Conservation (phyloP, 2,888 invertebrate genomes). For the Gymnosoma rotundatum region DNA sequence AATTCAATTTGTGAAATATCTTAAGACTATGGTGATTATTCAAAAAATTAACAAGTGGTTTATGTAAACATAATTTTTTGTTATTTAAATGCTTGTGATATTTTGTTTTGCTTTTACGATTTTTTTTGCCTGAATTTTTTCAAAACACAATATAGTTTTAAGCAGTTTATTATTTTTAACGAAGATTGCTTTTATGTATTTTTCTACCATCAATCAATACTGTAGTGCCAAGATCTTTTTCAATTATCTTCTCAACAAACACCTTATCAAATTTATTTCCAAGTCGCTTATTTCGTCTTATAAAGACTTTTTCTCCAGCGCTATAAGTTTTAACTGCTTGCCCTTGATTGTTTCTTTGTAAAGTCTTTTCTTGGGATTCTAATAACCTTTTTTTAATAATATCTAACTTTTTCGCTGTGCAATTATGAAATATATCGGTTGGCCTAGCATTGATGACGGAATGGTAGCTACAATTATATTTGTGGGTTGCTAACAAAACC, state of each 20-base stretch:
- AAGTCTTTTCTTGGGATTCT: too few relatives aligned
- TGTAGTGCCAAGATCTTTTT: slow-evolving; percentile 25
- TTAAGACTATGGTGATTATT: too few relatives aligned
- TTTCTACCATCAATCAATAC: slow-evolving; percentile 40
- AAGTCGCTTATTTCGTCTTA: slow-evolving; percentile 37
- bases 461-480: slow-evolving; percentile 51
- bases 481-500: slow-evolving; percentile 56
- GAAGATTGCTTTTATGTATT: not conserved
- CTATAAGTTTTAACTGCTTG: slow-evolving; percentile 40
- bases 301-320: slow-evolving; percentile 49
- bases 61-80: too few relatives aligned
- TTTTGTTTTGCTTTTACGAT: slow-evolving; percentile 8
- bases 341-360: slow-evolving; percentile 45
- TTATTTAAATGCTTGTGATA: not conserved
- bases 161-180: too few relatives aligned
- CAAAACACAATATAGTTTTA: not conserved
- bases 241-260: slow-evolving; percentile 46
- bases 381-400: not conserved
- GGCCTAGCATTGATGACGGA: slow-evolving; percentile 48
- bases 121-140: slow-evolving; percentile 10
- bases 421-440: slow-evolving; percentile 22
- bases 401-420: slow-evolving; percentile 12
- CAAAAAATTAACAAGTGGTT: too few relatives aligned
- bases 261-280: slow-evolving; percentile 50
- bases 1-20: too few relatives aligned